Percentiles rank a stretch among this genome's conserved stretches.
phyloP scores from a whole-genome alignment of 2,888 invertebrate genomes.

The Trachelus stipa region DNA sequence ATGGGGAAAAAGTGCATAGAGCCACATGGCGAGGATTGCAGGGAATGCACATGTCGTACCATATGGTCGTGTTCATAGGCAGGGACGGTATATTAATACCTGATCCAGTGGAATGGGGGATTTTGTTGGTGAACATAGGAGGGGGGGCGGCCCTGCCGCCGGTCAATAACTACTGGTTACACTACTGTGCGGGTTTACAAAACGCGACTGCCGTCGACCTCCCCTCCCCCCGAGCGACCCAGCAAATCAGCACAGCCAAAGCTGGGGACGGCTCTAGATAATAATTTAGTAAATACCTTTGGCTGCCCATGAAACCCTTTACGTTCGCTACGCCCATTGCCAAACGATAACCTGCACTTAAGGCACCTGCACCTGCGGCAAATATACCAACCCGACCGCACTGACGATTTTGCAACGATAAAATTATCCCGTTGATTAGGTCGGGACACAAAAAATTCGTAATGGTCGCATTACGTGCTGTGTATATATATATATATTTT shows the following conservation, averaged over 20 bases:
- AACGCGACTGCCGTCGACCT: conserved; percentile 10
- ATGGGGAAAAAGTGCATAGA: conserved; percentile 19
- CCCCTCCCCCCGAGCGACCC: neutral
- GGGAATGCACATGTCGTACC: conserved; percentile 24
- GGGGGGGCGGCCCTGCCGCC: conserved; percentile 1
- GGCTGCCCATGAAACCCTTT: neutral
- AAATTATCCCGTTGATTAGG: neutral
- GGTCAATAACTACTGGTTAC: conserved; percentile 23
- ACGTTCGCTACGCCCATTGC: neutral
- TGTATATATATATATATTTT: no score
- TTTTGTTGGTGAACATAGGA: neutral
- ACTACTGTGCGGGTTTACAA: conserved; percentile 15
- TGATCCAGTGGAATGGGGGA: conserved; percentile 11
- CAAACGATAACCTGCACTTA: neutral
- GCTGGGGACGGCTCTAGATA: conserved; percentile 12
- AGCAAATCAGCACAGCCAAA: conserved; percentile 13
- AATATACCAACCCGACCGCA: neutral
- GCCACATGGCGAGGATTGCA: conserved; percentile 22
- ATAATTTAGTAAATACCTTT: conserved; percentile 18
- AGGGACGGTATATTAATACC: conserved; percentile 23
- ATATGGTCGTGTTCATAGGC: conserved; percentile 22
- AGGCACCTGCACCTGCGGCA: neutral
- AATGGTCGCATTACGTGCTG: neutral
- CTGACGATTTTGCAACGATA: neutral
- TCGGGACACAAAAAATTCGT: neutral